Evolutionary conservation across 1,140 invertebrate species (phyloP), one percentile per base, ranked within the genome.

Genomic region (Lordiphosa clarofinis): DNA sequence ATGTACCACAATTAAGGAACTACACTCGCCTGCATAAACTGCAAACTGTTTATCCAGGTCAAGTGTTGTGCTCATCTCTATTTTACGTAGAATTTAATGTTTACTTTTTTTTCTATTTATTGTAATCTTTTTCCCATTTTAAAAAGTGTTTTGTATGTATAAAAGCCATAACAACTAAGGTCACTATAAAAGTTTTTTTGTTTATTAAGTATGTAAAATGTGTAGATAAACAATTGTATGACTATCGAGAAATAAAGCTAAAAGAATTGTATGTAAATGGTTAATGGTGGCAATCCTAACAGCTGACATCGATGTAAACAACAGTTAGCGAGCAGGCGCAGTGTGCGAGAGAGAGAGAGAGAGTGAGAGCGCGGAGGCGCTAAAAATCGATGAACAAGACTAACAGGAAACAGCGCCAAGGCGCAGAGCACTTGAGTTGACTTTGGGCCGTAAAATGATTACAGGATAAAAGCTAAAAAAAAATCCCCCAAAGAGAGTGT

Each of bases 91-190:
- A 37, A 21, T 31, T 44, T 44, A 43, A 53, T 65, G 50, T 67
- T 58, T 56, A 49, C n/a, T 58, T 46, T 58, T 64, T 68, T 66
- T 65, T 74, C 46, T 69, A 76, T 84, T 82, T 82, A 76, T 82
- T 75, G 47, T 49, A 73, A 66, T 56, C 28, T 44, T 48, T 57
- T 60, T 48, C 58, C 35, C 60, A 40, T 64, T 60, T 81, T 31
- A 28, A 11, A 44, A 28, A 28, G 15, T 15, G 15, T 15, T 39
- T 52, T 52, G 35, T 52, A 28, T 28, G 69, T 73, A 67, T 76
- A 78, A 78, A 84, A 82, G 76, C 76, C 76, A 82, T 82, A 82
- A 76, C 33, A 76, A 73, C 67, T 82, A 82, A 82, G 76, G 74
- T 82, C 67, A 78, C 72, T 70, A 76, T 82, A 84, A 75, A 28